Evolutionary conservation across 1,140 invertebrate genomes (phyloP).

Genomic region (Drosophila pandora): DNA sequence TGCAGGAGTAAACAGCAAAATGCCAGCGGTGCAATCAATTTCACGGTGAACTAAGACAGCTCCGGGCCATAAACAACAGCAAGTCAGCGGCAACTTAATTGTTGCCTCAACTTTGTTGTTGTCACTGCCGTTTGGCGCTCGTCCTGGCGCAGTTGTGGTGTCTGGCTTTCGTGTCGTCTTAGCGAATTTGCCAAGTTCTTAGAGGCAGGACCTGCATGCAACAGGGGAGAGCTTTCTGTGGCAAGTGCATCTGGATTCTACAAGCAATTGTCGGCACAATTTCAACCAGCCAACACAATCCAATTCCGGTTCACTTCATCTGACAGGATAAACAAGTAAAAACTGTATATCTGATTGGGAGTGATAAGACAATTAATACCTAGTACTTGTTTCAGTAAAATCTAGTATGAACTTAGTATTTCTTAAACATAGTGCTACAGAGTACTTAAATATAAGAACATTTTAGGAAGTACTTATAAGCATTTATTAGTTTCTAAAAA

Average conservation of each 20-base stretch:
- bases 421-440: neutral
- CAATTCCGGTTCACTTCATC: slow-evolving; percentile 31
- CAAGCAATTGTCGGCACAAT: slow-evolving; percentile 8
- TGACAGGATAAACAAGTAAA: slow-evolving; percentile 11
- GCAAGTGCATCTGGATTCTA: slow-evolving; percentile 22
- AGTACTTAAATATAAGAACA: neutral
- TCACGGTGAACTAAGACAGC: slow-evolving; percentile 46
- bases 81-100: slow-evolving; percentile 64
- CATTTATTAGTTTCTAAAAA: too few species aligned
- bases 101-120: slow-evolving; percentile 48
- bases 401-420: too few species aligned
- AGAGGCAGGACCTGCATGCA: slow-evolving; percentile 26
- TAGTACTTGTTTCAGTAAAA: too few species aligned
- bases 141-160: slow-evolving; percentile 21
- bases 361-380: neutral
- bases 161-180: slow-evolving; percentile 12
- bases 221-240: slow-evolving; percentile 43
- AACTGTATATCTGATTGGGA: neutral
- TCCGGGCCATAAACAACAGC: slow-evolving; percentile 33
- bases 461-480: neutral
- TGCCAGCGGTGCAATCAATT: slow-evolving; percentile 72
- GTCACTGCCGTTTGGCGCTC: slow-evolving; percentile 1
- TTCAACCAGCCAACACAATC: neutral
- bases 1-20: slow-evolving; percentile 24
- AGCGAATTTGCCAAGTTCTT: neutral